Base-by-base conservation (phyloP, 2,888 invertebrate species). In the Lordiphosa andalusiaca region DNA sequence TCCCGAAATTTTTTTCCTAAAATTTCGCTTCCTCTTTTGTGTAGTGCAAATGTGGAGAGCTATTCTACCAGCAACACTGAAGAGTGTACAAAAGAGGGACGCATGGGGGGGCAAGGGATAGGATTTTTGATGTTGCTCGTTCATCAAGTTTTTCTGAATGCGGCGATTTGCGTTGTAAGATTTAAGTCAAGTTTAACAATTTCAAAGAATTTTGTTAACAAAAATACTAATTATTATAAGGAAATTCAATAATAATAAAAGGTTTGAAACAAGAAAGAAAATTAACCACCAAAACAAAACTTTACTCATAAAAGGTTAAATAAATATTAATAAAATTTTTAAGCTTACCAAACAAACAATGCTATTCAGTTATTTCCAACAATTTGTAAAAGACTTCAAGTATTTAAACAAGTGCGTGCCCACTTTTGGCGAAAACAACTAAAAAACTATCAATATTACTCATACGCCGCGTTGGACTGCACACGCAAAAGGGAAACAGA, bases 141-240 rank as follows among this genome's bases (percentile, higher is more conserved):
- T 39, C 52, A 80, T 70, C 84, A 76, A 83, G 76, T 83, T 39
- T 61, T 65, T 67, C 74, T 78, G 50, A 51, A 71, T 78, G 83
- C 74, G 82, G 82, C 25, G 57, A 38, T 37, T 10, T 49, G 13
- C 38, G 38, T 51, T 46, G 41, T 41, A 12, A 36, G 21, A 35
- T 47, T 35, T 6, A 6, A 38, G 36, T 37, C 38, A 52, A 42
- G 23, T 25, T 30, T 37, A 51, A 19, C 30, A 21, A 48, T 37
- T 48, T 30, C 9, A 30, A 30, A 30, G 30, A 30, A 30, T 30
- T 30, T 30, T 9, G 9, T 6, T 1, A 25, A 25, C 2, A 6
- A 1, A 25, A 6, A 30, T 9, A 30, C 30, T 1, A 16, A 16
- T 16, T 16, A 1, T 16, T 16, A 16, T 16, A 7, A 7, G 3